Conservation (phyloP, 2,113 vertebrate species). For the Pseudonaja textilis region DNA sequence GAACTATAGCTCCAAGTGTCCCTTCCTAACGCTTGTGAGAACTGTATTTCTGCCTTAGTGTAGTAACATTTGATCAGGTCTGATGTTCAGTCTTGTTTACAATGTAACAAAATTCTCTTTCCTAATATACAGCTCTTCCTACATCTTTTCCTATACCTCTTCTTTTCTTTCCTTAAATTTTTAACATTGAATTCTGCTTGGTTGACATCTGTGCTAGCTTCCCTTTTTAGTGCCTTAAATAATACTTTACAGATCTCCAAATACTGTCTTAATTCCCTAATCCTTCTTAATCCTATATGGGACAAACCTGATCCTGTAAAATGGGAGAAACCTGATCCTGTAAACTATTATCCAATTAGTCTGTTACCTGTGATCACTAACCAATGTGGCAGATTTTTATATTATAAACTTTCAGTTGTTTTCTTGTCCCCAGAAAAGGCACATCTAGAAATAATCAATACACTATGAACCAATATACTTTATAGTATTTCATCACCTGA, state of each 20-base stretch:
- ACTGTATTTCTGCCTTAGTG: background rate
- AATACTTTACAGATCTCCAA: background rate
- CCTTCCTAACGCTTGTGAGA: background rate
- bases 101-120: background rate
- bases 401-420: background rate
- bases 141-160: background rate
- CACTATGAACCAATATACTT: background rate
- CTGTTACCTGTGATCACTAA: background rate
- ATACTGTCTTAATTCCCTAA: background rate
- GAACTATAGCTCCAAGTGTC: background rate
- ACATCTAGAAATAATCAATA: background rate
- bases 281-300: background rate
- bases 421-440: background rate
- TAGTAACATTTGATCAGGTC: background rate
- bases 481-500: background rate
- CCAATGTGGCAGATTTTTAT: background rate
- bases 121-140: background rate
- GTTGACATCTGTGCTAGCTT: background rate
- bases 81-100: background rate
- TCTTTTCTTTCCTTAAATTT: background rate
- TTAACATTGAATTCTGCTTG: background rate
- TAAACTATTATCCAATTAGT: background rate
- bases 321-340: background rate
- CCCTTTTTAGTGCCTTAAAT: background rate
- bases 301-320: background rate